These are phyloP conservation scores for Syngnathus rostellatus DNA, from an alignment of 2,797 vertebrate genomes.

Conservation along the genomic window DNA sequence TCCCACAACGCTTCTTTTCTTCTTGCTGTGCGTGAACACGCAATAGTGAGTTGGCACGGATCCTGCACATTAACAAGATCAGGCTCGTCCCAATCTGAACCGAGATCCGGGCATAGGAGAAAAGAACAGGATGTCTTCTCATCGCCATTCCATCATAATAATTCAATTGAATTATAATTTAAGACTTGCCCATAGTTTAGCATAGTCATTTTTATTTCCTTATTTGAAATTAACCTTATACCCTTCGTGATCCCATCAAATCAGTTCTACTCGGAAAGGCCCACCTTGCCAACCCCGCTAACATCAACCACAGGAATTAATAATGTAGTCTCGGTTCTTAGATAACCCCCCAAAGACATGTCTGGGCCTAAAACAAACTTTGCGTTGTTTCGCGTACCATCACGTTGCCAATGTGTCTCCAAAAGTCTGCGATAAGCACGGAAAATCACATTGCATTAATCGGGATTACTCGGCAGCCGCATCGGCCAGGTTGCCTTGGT, in stretches of 20 bases:
- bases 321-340: not conserved
- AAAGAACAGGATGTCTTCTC: constrained; percentile 17
- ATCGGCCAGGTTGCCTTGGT: constrained; percentile 38
- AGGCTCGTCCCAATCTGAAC: not conserved
- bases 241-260: not conserved
- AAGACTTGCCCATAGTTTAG: too few species aligned
- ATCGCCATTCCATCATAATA: constrained; percentile 1
- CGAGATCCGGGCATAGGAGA: not conserved
- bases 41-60: not conserved
- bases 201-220: too few species aligned
- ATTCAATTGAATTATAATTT: too few species aligned
- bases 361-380: not conserved
- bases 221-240: not conserved
- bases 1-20: not conserved
- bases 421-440: constrained; percentile 31
- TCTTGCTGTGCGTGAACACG: not conserved
- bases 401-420: constrained; percentile 16
- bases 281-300: not conserved
- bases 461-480: constrained; percentile 47
- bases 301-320: constrained; percentile 1
- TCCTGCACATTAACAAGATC: not conserved
- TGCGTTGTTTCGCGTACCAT: not conserved
- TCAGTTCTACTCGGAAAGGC: not conserved
- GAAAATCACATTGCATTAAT: constrained; percentile 42
- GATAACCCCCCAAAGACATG: not conserved